A percentile compares a stretch with the other conserved stretches of the same genome.
These are phyloP conservation scores for Periplaneta americana DNA, from an alignment of 1,140 invertebrate species.

Conservation along the genomic window DNA sequence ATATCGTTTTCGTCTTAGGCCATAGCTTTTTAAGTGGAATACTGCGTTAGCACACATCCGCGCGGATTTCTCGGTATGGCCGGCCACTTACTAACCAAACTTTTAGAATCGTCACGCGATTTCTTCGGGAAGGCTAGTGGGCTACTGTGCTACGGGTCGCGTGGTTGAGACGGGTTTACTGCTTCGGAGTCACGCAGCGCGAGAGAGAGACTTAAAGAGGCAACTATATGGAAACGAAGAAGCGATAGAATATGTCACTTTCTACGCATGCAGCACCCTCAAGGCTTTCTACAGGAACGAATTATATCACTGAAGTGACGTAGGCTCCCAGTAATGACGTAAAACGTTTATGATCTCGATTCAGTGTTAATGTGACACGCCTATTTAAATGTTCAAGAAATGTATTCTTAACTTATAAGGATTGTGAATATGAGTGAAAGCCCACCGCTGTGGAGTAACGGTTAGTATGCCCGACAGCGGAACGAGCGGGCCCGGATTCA, in stretches of 20 bases:
- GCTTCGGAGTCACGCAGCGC: not conserved
- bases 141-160: not conserved
- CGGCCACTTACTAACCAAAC: not conserved
- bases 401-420: too few relatives aligned
- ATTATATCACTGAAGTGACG: too few relatives aligned
- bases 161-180: not conserved
- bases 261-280: too few relatives aligned
- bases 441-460: too few relatives aligned
- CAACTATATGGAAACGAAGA: not conserved
- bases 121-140: not conserved
- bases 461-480: too few relatives aligned
- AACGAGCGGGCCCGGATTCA: too few relatives aligned
- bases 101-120: not conserved
- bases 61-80: not conserved
- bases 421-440: too few relatives aligned
- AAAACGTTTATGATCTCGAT: too few relatives aligned
- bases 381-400: too few relatives aligned
- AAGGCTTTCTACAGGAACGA: too few relatives aligned
- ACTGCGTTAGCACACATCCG: not conserved
- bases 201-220: not conserved
- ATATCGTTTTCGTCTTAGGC: not conserved
- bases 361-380: too few relatives aligned
- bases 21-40: not conserved
- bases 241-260: not conserved
- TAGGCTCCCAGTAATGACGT: too few relatives aligned